These are phyloP conservation scores for Andrena marginata DNA, from an alignment of 2,888 invertebrate species.

Conservation along the genomic window DNA sequence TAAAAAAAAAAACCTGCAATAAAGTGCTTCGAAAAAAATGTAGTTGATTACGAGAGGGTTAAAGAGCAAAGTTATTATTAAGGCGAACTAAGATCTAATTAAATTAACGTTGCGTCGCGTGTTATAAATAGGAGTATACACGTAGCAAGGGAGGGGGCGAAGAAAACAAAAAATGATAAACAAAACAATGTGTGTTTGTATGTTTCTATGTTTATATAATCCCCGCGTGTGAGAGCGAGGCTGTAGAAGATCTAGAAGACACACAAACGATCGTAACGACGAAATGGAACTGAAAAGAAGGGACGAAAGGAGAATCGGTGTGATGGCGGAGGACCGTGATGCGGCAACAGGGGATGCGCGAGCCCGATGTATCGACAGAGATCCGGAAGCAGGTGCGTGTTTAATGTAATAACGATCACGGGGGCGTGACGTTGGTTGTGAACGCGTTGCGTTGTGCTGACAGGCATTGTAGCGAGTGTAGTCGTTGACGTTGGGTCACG, in stretches of 20 bases:
- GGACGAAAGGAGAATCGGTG: constrained; percentile 20
- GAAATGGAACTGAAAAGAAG: constrained; percentile 18
- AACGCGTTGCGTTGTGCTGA: constrained; percentile 33
- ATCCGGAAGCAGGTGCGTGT: constrained; percentile 24
- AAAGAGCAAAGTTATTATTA: constrained; percentile 68
- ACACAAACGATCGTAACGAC: constrained; percentile 66
- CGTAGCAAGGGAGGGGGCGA: constrained; percentile 34
- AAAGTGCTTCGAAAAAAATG: constrained; percentile 76
- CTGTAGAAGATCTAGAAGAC: constrained; percentile 70
- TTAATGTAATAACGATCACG: constrained; percentile 41
- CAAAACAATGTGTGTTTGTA: constrained; percentile 80
- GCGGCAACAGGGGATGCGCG: background rate
- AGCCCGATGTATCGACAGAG: constrained; percentile 4
- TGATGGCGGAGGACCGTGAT: background rate
- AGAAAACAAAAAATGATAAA: constrained; percentile 42
- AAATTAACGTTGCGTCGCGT: constrained; percentile 64
- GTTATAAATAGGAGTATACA: constrained; percentile 47
- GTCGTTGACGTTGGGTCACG: constrained; percentile 43
- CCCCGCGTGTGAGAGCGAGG: constrained; percentile 75
- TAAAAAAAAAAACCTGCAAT: constrained; percentile 75
- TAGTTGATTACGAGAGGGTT: constrained; percentile 69
- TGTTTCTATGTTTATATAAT: constrained; percentile 83
- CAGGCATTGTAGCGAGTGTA: constrained; percentile 35
- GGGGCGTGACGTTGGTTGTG: constrained; percentile 33
- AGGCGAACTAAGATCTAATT: constrained; percentile 58